Base-by-base conservation (phyloP, 2,113 vertebrate species). In the Dicerorhinus sumatrensis region DNA sequence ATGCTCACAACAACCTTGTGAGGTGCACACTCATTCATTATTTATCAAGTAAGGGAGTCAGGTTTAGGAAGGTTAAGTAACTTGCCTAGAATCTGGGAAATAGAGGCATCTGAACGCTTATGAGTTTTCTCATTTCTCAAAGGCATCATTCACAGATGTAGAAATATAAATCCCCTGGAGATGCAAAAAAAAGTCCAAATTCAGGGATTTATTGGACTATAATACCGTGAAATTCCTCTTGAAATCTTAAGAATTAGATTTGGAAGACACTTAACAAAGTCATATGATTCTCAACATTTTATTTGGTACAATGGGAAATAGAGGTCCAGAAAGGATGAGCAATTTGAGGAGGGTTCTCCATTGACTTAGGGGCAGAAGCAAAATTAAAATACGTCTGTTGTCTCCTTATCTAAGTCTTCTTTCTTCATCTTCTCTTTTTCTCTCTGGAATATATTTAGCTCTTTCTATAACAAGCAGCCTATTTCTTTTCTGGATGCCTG, bases 401-500 rank as follows among this genome's bases (percentile, higher is more conserved):
- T 48, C 5, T 77, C 18, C 27, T 77, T 83, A 36, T 82, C 8
- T 29, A 58, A 72, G 11, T 27, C 8, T 42, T 60, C 14, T 7
- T 65, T 51, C 8, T 31, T 21, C n/a, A 20, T 42, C 3, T 89
- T 20, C 9, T 60, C 13, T 89, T 46, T 54, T n/a, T n/a, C 6
- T n/a, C 46, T 83, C 29, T 36, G 39, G 25, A 76, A 60, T 69
- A 65, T 36, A 69, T 20, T n/a, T 42, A 25, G 0, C 20, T 62
- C 62, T 42, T 29, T 84, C 11, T n/a, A 5, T 33, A 51, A 5
- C 42, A 77, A 62, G 6, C 29, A 70, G 10, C 0, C 11, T 63
- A 33, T 92, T 96, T 96, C n/a, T 82, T 82, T 84, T 51, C 39
- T 51, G n/a, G 5, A 93, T 76, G 14, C 48, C n/a, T 33, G 54